These are phyloP conservation scores for Oriolus oriolus DNA, from an alignment of 2,113 vertebrate genomes.

Conservation along the genomic window DNA sequence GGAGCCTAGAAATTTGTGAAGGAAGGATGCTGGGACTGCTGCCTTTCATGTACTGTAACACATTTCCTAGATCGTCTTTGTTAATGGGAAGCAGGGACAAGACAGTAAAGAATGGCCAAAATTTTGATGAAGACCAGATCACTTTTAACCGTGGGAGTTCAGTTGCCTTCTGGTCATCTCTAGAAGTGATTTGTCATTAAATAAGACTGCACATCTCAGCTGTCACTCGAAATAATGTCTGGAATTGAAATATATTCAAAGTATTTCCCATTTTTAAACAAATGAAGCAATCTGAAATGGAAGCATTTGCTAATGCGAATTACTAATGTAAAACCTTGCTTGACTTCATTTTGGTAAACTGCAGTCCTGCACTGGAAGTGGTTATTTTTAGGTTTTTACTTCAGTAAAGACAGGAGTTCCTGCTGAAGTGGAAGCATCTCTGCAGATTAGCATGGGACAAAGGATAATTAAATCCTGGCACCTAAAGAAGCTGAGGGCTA, in stretches of 20 bases:
- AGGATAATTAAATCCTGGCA: background rate
- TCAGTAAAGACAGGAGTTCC: background rate
- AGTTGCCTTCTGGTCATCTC: background rate
- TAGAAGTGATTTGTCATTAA: background rate
- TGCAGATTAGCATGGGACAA: background rate
- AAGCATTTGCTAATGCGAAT: background rate
- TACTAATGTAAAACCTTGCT: background rate
- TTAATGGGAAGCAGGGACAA: background rate
- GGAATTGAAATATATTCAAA: background rate
- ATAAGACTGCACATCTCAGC: background rate
- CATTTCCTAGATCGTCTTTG: background rate
- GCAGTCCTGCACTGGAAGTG: background rate
- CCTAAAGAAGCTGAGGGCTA: background rate
- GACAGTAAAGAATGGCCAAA: background rate
- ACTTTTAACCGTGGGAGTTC: background rate
- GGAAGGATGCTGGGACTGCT: background rate
- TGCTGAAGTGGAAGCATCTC: background rate
- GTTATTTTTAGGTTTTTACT: background rate
- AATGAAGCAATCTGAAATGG: background rate
- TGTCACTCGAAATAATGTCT: background rate
- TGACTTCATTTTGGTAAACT: background rate
- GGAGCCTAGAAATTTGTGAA: background rate
- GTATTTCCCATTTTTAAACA: background rate
- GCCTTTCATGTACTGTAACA: background rate
- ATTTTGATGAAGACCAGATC: background rate